phyloP scores from a whole-genome alignment of 2,797 vertebrate species.

The Myripristis jacobus region DNA sequence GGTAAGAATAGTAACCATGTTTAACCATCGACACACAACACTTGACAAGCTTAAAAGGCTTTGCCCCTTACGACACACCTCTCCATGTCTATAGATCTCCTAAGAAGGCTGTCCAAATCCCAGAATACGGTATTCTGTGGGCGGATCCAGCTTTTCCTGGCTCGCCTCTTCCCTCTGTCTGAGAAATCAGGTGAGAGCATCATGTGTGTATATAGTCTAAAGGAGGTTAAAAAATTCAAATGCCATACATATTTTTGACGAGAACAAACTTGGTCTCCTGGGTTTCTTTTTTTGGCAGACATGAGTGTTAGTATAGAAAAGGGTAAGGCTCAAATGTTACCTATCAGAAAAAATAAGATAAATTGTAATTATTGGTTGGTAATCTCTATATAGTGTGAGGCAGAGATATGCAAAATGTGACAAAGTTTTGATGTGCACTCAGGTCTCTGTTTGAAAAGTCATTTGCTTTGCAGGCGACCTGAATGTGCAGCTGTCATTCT shows the following conservation, averaged over 20 bases:
- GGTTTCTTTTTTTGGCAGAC: no score
- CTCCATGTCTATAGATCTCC: slow-evolving; percentile 86
- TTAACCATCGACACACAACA: neutral
- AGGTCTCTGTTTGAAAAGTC: no score
- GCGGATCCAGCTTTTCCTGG: slow-evolving; percentile 97
- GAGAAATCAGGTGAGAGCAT: slow-evolving; percentile 95
- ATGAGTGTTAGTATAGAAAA: no score
- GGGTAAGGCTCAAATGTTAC: neutral
- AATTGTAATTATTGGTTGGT: neutral
- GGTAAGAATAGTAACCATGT: slow-evolving; percentile 81
- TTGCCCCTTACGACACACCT: neutral
- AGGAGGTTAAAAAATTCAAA: neutral
- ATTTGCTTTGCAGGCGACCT: neutral
- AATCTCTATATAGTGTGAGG: neutral
- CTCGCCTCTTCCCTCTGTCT: slow-evolving; percentile 96
- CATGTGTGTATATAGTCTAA: neutral
- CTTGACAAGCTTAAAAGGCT: neutral
- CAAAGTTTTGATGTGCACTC: no score
- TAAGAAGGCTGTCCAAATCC: slow-evolving; percentile 96
- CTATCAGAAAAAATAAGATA: neutral
- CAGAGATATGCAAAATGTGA: no score
- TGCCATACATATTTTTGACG: neutral
- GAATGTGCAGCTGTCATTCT: neutral
- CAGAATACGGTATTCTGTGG: slow-evolving; percentile 99
- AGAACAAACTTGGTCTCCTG: neutral